These are phyloP conservation scores for Dallia pectoralis DNA, from an alignment of 2,797 vertebrate species.

Conservation along the genomic window DNA sequence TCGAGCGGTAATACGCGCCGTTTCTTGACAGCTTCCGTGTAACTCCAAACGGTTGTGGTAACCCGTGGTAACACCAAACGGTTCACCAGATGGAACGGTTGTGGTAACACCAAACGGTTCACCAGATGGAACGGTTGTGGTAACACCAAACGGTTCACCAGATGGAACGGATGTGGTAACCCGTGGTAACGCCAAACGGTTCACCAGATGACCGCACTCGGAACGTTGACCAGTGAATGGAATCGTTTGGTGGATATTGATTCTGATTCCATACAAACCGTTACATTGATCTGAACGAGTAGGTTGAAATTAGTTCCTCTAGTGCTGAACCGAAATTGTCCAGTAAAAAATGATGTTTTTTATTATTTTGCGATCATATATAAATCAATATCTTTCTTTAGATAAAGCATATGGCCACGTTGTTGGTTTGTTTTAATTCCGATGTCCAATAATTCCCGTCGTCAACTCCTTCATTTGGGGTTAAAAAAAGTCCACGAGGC, in stretches of 20 bases:
- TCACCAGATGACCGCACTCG: slow-evolving; percentile 5
- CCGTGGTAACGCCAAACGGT: no score
- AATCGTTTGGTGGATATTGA: not conserved
- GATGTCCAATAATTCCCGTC: not conserved
- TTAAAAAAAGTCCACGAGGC: not conserved
- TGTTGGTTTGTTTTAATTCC: slow-evolving; percentile 1
- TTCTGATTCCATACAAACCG: not conserved
- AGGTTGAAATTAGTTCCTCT: not conserved
- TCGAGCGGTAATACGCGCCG: slow-evolving; percentile 36
- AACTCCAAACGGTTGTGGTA: not conserved
- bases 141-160: not conserved
- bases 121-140: no score
- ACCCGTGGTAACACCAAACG: no score
- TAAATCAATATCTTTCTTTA: not conserved
- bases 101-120: slow-evolving; percentile 4
- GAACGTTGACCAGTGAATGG: slow-evolving; percentile 11
- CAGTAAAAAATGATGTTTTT: not conserved
- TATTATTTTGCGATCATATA: not conserved
- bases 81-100: no score
- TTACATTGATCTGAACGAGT: not conserved
- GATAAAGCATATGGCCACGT: not conserved
- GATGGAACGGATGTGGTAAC: no score
- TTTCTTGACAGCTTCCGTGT: slow-evolving; percentile 23
- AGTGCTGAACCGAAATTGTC: no score
- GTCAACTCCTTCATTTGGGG: not conserved